phyloP scores from a whole-genome alignment of 1,140 invertebrate species.

The Calephelis virginiensis region DNA sequence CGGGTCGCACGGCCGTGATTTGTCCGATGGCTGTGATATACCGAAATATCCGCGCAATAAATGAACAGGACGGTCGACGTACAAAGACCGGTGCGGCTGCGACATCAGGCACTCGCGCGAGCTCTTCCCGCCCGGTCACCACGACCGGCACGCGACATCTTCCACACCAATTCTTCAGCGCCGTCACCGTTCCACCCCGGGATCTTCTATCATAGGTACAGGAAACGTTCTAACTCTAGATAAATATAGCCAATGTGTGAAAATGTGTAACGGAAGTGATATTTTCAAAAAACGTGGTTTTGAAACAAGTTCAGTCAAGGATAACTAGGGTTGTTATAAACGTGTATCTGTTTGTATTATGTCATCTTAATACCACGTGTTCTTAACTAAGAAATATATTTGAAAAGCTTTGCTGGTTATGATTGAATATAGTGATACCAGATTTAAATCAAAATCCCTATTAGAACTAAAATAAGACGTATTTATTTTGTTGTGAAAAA shows the following conservation, averaged over 20 bases:
- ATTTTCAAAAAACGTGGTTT: too few relatives aligned
- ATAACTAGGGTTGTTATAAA: too few relatives aligned
- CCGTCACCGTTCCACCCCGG: constrained; percentile 19
- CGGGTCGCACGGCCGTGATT: constrained; percentile 75
- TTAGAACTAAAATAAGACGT: too few relatives aligned
- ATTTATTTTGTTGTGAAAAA: too few relatives aligned
- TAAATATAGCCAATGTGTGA: constrained; percentile 1
- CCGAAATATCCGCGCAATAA: constrained; percentile 74
- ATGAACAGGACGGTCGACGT: constrained; percentile 51
- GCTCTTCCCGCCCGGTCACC: constrained; percentile 43
- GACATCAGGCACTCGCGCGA: constrained; percentile 55
- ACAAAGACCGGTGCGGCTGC: constrained; percentile 44
- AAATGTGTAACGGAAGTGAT: background rate
- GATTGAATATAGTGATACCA: too few relatives aligned
- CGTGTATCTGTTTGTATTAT: too few relatives aligned
- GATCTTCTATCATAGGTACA: constrained; percentile 29
- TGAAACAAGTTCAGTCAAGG: too few relatives aligned
- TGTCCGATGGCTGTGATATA: constrained; percentile 75
- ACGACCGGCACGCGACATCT: constrained; percentile 37
- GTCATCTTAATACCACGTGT: too few relatives aligned
- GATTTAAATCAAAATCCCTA: too few relatives aligned
- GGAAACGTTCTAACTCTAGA: background rate
- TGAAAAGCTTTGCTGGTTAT: too few relatives aligned
- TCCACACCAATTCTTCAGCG: constrained; percentile 18
- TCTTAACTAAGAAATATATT: too few relatives aligned